Evolutionary conservation across 2,888 invertebrate species (phyloP).

Genomic region (Invenusta paracnida): DNA sequence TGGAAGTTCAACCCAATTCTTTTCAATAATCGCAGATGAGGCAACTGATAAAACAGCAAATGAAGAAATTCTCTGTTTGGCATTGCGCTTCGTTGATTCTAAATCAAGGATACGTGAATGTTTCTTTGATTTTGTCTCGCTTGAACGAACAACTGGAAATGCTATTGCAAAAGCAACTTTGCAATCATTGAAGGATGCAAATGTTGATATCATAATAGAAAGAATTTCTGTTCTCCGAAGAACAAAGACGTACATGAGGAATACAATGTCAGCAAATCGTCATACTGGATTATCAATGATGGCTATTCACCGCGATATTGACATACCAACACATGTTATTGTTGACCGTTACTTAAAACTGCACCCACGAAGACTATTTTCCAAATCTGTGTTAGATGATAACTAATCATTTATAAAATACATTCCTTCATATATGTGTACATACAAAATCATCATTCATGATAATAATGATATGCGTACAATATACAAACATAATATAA

Average conservation of each 20-base stretch:
- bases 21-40: background rate
- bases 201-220: background rate
- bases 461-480: background rate
- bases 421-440: background rate
- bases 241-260: slow-evolving; percentile 23
- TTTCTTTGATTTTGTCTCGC: background rate
- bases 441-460: slow-evolving; percentile 6
- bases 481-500: background rate
- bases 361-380: slow-evolving; percentile 26
- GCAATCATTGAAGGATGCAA: background rate
- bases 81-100: background rate
- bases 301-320: background rate
- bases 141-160: background rate
- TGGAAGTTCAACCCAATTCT: background rate
- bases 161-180: background rate
- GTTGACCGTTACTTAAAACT: slow-evolving; percentile 22
- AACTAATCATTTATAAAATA: slow-evolving; percentile 16
- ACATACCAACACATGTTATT: background rate
- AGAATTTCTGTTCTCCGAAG: slow-evolving; percentile 8
- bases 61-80: background rate
- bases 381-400: slow-evolving; percentile 26
- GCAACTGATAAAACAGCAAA: background rate
- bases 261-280: slow-evolving; percentile 20
- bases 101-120: background rate
- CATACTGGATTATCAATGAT: background rate